Evolutionary conservation across 2,888 invertebrate genomes (phyloP).

Genomic region (Malthinus seriepunctatus): DNA sequence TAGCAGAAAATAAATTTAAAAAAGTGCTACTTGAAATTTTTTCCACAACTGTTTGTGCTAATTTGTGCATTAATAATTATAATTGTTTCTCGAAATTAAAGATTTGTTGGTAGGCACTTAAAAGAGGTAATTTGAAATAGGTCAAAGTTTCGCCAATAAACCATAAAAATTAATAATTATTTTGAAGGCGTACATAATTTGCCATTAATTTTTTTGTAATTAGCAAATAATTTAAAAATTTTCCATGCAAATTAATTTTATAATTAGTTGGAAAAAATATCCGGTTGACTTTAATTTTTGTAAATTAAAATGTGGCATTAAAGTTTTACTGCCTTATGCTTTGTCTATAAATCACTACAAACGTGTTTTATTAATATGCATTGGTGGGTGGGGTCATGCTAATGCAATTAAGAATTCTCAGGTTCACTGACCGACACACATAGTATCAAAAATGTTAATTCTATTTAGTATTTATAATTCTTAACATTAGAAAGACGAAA

Average conservation of each 20-base stretch:
- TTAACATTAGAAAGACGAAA: conserved; percentile 22
- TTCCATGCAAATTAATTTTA: neutral
- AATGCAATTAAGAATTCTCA: conserved; percentile 51
- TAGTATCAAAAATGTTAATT: conserved; percentile 26
- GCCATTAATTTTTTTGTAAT: no score
- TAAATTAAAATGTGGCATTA: conserved; percentile 46
- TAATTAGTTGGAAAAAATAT: conserved; percentile 12
- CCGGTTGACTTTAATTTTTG: conserved; percentile 36
- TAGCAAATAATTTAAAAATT: no score
- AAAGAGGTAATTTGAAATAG: no score
- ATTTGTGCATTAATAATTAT: no score
- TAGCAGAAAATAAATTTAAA: no score
- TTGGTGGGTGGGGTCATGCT: conserved; percentile 54
- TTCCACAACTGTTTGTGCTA: no score
- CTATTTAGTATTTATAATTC: conserved; percentile 26
- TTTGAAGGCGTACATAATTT: no score
- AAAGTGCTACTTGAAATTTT: no score
- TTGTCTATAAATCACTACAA: conserved; percentile 51
- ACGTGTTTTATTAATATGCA: conserved; percentile 55
- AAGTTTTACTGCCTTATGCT: conserved; percentile 47
- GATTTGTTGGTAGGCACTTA: no score
- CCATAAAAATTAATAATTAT: no score
- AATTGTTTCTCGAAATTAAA: no score
- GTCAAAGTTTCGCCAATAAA: no score
- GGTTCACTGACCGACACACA: conserved; percentile 50